Base-by-base conservation (phyloP, 2,888 invertebrate genomes). In the Calameuta pallipes region DNA sequence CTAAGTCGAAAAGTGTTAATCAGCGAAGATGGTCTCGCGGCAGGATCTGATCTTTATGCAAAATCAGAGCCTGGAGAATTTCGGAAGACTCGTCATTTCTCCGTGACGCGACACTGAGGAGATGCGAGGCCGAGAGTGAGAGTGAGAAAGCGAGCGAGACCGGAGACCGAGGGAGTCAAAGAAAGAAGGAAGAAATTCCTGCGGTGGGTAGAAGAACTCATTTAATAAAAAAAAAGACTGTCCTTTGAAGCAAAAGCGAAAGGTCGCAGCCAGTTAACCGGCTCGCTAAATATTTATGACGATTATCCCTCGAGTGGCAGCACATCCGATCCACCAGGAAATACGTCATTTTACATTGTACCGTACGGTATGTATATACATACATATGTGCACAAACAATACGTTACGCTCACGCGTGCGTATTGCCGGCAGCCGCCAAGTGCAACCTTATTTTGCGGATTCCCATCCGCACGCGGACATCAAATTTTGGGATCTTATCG, bases 241-340 rank as follows among this genome's bases (percentile, higher is more conserved):
- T 70, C 70, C 15, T 70, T 70, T n/a, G 31, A 23, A 30, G 41
- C 70, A 30, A 70, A 30, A n/a, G 30, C 70, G 70, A 70, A 70
- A 70, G 70, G 70, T 70, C 30, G n/a, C 33, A 70, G 12, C 31
- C 70, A 30, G 30, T n/a, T 70, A 70, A 70, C 30, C 70, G 30
- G n/a, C 31, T 70, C 31, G 70, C 70, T 70, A 78, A 69, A 78
- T 77, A 77, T 77, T 77, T 77, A 77, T 77, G 77, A 75, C 69
- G 70, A 31, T 30, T 31, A 30, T 30, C 30, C 31, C 70, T 33
- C 30, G 70, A 30, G 70, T 70, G 31, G 30, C 70, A 30, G 70
- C 31, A n/a, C 70, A n/a, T 70, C 13, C 37, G 37, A 37, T 15
- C 37, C 15, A 41, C 4, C 41, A 1, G 41, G 4, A 15, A 15